Evolutionary conservation across 2,797 vertebrate species (phyloP).

Genomic region (Amblyraja radiata): DNA sequence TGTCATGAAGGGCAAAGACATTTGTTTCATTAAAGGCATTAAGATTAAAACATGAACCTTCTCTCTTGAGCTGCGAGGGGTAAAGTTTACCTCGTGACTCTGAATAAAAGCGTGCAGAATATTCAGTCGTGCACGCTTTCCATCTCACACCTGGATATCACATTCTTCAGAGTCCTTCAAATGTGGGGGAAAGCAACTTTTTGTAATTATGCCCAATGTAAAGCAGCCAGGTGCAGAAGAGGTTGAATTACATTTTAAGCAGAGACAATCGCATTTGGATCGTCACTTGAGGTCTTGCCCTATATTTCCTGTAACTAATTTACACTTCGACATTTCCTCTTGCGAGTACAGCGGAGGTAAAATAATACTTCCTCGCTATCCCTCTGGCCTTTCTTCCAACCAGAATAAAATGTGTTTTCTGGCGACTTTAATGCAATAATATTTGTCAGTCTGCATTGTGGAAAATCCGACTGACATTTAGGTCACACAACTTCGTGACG

Average conservation of each 20-base stretch:
- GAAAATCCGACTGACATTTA: neutral
- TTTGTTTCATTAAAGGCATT: neutral
- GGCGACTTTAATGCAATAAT: neutral
- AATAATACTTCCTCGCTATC: neutral
- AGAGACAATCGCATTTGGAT: neutral
- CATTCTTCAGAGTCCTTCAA: neutral
- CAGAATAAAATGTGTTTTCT: constrained; percentile 3
- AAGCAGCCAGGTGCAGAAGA: neutral
- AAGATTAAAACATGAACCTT: neutral
- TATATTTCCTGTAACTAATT: neutral
- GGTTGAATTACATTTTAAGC: constrained; percentile 2
- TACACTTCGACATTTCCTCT: neutral
- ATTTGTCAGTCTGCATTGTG: neutral
- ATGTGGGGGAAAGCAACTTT: neutral
- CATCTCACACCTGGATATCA: neutral
- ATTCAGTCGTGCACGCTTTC: neutral
- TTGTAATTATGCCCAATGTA: constrained; percentile 3
- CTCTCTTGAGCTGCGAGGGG: neutral
- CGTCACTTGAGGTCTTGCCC: neutral
- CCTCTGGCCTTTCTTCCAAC: neutral
- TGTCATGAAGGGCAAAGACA: neutral
- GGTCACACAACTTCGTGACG: neutral
- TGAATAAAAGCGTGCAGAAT: neutral
- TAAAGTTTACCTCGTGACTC: neutral
- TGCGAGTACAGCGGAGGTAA: too few species aligned